A percentile compares a stretch with the other conserved stretches of the same genome.
phyloP scores from a whole-genome alignment of 1,140 invertebrate genomes.

The Oryctes rhinoceros region DNA sequence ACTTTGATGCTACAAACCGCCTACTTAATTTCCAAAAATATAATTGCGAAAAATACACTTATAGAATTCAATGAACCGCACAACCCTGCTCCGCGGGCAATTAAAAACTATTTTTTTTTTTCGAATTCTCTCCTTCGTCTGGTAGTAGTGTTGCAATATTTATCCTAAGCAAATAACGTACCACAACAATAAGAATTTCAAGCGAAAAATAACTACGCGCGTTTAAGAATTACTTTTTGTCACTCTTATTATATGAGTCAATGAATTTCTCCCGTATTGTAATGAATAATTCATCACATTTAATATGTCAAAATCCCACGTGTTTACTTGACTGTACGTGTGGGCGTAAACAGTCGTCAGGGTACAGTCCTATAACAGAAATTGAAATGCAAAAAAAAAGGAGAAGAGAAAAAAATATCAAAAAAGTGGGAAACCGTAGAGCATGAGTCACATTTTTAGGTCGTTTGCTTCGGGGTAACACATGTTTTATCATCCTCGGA shows the following conservation, averaged over 20 bases:
- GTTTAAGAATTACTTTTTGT: slow-evolving; percentile 38
- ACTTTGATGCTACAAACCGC: slow-evolving; percentile 21
- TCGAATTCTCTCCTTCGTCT: not conserved
- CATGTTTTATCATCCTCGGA: slow-evolving; percentile 6
- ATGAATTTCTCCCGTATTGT: slow-evolving; percentile 34
- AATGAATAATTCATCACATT: slow-evolving; percentile 42
- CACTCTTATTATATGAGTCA: slow-evolving; percentile 40
- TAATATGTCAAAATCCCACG: slow-evolving; percentile 44
- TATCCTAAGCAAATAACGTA: too few relatives aligned
- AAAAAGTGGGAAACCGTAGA: not conserved
- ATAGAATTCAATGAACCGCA: slow-evolving; percentile 29
- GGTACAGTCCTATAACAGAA: slow-evolving; percentile 42
- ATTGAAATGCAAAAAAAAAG: not conserved
- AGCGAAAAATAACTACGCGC: not conserved
- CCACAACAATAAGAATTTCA: not conserved
- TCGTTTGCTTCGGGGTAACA: slow-evolving; percentile 18
- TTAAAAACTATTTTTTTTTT: not conserved
- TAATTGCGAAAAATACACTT: slow-evolving; percentile 5
- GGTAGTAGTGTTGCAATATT: too few relatives aligned
- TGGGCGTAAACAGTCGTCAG: slow-evolving; percentile 44
- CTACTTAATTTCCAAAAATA: slow-evolving; percentile 33
- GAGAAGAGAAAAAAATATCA: slow-evolving; percentile 24
- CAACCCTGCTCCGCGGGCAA: not conserved
- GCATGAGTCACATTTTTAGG: slow-evolving; percentile 34
- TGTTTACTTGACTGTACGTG: slow-evolving; percentile 47